These are phyloP conservation scores for Battus philenor DNA, from an alignment of 1,140 invertebrate genomes.

Conservation along the genomic window DNA sequence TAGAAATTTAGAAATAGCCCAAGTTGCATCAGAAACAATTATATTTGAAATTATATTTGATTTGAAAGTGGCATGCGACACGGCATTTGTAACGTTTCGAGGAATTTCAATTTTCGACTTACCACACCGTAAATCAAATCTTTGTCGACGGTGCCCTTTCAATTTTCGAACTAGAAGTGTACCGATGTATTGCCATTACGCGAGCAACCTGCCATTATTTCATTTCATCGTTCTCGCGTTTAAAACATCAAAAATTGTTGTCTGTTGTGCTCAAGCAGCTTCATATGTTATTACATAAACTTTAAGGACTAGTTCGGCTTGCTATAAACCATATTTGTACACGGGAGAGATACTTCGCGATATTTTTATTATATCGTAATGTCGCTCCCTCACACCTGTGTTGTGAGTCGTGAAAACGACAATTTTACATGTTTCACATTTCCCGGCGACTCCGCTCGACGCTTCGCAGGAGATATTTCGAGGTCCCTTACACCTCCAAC, in stretches of 20 bases:
- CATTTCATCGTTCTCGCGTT: constrained; percentile 2
- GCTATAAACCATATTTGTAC: background rate
- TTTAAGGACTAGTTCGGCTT: constrained; percentile 15
- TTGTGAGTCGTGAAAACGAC: constrained; percentile 61
- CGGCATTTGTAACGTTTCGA: constrained; percentile 20
- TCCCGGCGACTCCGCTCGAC: constrained; percentile 37
- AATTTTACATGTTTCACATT: constrained; percentile 68
- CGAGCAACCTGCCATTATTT: constrained; percentile 16
- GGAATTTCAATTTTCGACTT: constrained; percentile 44
- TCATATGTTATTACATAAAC: background rate
- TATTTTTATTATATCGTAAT: constrained; percentile 43
- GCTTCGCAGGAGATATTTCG: constrained; percentile 17
- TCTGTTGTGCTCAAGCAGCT: background rate
- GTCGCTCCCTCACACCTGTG: constrained; percentile 52
- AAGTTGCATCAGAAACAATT: too few species aligned
- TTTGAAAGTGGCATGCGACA: constrained; percentile 18
- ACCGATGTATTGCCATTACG: constrained; percentile 3
- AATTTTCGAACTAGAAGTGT: constrained; percentile 14
- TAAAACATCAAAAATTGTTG: constrained; percentile 12
- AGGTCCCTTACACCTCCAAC: too few species aligned
- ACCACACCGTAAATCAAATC: constrained; percentile 28
- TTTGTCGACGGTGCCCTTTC: constrained; percentile 16
- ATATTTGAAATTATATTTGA: too few species aligned
- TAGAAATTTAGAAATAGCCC: too few species aligned
- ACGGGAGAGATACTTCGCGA: constrained; percentile 31